Base-by-base conservation (phyloP, 2,113 vertebrate genomes). In the Thymallus thymallus region DNA sequence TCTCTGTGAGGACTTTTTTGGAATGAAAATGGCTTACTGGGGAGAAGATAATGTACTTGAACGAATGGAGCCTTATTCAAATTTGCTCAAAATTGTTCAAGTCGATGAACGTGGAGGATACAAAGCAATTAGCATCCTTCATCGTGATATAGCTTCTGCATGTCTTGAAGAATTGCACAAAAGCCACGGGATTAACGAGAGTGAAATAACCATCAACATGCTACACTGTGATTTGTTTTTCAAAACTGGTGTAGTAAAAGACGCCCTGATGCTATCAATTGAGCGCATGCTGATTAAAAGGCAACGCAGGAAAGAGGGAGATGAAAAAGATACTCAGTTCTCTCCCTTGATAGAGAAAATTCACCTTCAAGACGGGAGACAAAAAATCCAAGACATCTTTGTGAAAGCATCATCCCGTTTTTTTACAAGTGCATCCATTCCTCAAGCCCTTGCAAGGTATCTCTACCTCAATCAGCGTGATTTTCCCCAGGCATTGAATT, bases 381-480 rank as follows among this genome's bases (percentile, higher is more conserved):
- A 79, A 74, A 73, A 69, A 0, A 0, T 89, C 64, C 80, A 76
- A 78, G 56, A 88, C 3, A 83, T 90, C 56, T 87, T 89, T 76
- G 84, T n/a, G 12, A 86, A 74, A 71, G 88, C 90, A 14, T 84
- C 88, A 1, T 55, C 74, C 14, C 69, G 83, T 45, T 89, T 87
- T 79, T 68, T 67, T 1, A 66, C 10, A 5, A 81, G 77, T 0
- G 4, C 76, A 3, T 73, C 81, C 4, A 85, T 91, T 74, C 88
- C 88, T 26, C 88, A 90, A 75, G 88, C 88, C 10, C 0, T 91
- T 62, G 88, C 90, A 0, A 87, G 90, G 56, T 88, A 89, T 20
- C 74, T 86, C 22, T 91, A 82, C 56, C 77, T 89, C 55, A 77
- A 80, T 0, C 77, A 80, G 3, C 51, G 55, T 0, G 82, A 91